phyloP scores from a whole-genome alignment of 2,888 invertebrate species.

The Cremastobaeus sp. region DNA sequence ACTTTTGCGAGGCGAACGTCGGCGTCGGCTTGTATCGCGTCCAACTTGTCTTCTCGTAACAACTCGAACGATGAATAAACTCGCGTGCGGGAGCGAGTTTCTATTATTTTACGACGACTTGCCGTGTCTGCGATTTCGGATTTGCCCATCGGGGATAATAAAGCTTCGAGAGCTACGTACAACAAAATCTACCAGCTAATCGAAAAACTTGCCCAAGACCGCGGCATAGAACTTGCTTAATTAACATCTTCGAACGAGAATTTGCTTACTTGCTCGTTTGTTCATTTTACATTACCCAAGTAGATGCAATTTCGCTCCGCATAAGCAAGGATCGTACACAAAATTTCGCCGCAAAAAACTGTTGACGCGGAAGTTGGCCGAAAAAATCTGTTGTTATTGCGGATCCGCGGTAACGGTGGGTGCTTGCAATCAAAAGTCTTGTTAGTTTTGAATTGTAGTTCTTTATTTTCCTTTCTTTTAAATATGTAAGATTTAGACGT shows the following conservation, averaged over 20 bases:
- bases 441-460: conserved; percentile 74
- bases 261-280: conserved; percentile 70
- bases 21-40: conserved; percentile 51
- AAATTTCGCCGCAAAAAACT: conserved; percentile 16
- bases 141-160: conserved; percentile 60
- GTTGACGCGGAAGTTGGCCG: too few species aligned
- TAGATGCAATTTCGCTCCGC: conserved; percentile 46
- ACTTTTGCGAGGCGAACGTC: conserved; percentile 52
- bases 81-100: conserved; percentile 33
- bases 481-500: conserved; percentile 69
- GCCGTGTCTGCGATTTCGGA: conserved; percentile 58
- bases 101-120: conserved; percentile 56
- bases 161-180: conserved; percentile 66
- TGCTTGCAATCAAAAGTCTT: conserved; percentile 43
- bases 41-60: conserved; percentile 58
- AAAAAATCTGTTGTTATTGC: too few species aligned
- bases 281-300: conserved; percentile 56
- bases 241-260: conserved; percentile 75
- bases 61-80: conserved; percentile 57
- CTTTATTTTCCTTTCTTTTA: conserved; percentile 58
- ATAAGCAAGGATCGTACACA: conserved; percentile 40
- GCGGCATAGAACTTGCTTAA: conserved; percentile 74
- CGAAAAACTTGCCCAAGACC: conserved; percentile 77
- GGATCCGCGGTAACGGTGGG: neutral
- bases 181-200: conserved; percentile 77